Percentiles rank a stretch among this genome's conserved stretches.
Evolutionary conservation across 2,113 vertebrate species (phyloP).

Genomic region (Clarias macrocephalus): DNA sequence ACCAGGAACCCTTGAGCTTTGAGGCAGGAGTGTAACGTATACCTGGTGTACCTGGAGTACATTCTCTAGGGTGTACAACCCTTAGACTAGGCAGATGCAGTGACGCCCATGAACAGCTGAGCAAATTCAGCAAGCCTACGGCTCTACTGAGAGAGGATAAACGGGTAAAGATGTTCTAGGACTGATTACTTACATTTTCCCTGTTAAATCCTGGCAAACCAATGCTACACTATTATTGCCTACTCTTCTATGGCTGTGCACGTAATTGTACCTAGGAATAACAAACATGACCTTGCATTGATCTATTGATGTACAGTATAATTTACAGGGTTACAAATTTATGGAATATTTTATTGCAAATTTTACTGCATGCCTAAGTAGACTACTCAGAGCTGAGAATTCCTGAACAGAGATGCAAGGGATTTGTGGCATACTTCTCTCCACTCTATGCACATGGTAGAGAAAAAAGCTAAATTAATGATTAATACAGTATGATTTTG

Average conservation of each 20-base stretch:
- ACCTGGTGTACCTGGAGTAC: not conserved
- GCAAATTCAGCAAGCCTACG: slow-evolving; percentile 69
- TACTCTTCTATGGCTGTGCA: slow-evolving; percentile 15
- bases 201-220: slow-evolving; percentile 78
- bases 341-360: not conserved
- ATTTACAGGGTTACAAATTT: not conserved
- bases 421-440: not conserved
- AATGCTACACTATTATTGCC: slow-evolving; percentile 31
- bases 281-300: not conserved
- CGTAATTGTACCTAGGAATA: not conserved
- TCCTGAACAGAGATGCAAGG: not conserved
- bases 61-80: slow-evolving; percentile 42
- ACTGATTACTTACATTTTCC: slow-evolving; percentile 88
- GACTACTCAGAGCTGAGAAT: not conserved
- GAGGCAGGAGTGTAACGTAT: not conserved
- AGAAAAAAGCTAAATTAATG: not conserved
- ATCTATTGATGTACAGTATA: slow-evolving; percentile 1
- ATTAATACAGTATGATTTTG: not conserved
- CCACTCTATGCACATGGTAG: not conserved
- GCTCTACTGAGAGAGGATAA: slow-evolving; percentile 84
- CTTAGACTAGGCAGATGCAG: slow-evolving; percentile 60
- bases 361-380: not conserved
- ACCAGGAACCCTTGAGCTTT: not conserved
- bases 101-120: slow-evolving; percentile 62
- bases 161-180: slow-evolving; percentile 84